Base-by-base conservation (phyloP, 2,797 vertebrate genomes). In the Channallabes apus region DNA sequence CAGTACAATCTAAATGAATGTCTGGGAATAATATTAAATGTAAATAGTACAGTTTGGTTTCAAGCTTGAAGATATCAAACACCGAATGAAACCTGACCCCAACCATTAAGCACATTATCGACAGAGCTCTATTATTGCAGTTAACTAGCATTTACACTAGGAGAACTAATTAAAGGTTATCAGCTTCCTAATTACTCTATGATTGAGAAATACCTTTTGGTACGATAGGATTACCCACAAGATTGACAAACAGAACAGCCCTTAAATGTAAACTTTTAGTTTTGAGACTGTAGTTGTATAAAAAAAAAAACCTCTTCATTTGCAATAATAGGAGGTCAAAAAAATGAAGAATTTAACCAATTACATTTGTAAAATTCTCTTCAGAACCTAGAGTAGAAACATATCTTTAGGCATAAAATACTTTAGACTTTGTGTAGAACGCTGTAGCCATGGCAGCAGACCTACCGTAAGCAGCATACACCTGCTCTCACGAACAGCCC, bases 391-490 rank as follows among this genome's bases (percentile, higher is more conserved):
- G 56, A 35, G 9, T 6, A 4, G 29, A 4, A 59, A 22, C 7
- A 77, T 32, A 11, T 77, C 2, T 59, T 35, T 32, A 77, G 20
- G 29, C 14, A 35, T 35, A 3, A 14, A 77, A 77, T 35, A 35
- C 72, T 56, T 54, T 27, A 14, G 51, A 18, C 14, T 27, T n/a
- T 51, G 51, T 56, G 15, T 17, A 8, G n/a, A 79, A 79, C 14
- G 6, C 58, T 41, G 20, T 65, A 38, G 46, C 22, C 4, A 1
- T 35, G 41, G 7, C 35, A 20, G 59, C 58, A 80, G 46, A 88
- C 95, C 67, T 91, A 97, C 96, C 93, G 93, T 46, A 86, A 96
- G 82, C 87, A 97, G 90, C 94, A 96, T 93, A 15, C 94, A 96
- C 80, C 84, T 92, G 93, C 91, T 96, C 89, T 96, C 95, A 38